Evolutionary conservation across 2,113 vertebrate species (phyloP).

Genomic region (Steatornis caripensis): DNA sequence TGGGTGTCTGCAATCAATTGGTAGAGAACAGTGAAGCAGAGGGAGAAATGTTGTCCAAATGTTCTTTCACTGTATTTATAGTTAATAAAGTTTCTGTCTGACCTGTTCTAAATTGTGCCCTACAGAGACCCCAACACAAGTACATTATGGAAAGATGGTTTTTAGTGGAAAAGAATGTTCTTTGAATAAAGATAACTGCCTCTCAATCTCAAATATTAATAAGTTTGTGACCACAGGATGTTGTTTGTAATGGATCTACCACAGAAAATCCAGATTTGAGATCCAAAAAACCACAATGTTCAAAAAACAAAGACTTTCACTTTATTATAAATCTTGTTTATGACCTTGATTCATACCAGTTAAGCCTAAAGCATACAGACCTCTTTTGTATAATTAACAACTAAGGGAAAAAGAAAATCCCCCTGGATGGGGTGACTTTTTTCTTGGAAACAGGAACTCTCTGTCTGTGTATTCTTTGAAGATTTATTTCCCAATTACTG

Average conservation of each 20-base stretch:
- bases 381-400: neutral
- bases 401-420: neutral
- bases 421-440: accelerated
- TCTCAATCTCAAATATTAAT: neutral
- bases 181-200: neutral
- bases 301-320: neutral
- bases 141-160: neutral
- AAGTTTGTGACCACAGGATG: neutral
- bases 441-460: conserved; percentile 42
- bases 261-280: neutral
- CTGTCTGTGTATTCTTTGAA: neutral
- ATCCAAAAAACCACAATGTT: neutral
- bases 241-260: neutral
- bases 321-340: neutral
- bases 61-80: neutral
- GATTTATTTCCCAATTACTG: neutral
- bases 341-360: neutral
- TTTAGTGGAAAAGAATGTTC: neutral
- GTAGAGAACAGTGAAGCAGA: neutral
- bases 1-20: neutral
- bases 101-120: neutral
- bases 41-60: neutral
- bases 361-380: neutral
- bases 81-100: neutral
- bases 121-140: neutral